Evolutionary conservation across 2,888 invertebrate species (phyloP).

Genomic region (Cephus runcator): DNA sequence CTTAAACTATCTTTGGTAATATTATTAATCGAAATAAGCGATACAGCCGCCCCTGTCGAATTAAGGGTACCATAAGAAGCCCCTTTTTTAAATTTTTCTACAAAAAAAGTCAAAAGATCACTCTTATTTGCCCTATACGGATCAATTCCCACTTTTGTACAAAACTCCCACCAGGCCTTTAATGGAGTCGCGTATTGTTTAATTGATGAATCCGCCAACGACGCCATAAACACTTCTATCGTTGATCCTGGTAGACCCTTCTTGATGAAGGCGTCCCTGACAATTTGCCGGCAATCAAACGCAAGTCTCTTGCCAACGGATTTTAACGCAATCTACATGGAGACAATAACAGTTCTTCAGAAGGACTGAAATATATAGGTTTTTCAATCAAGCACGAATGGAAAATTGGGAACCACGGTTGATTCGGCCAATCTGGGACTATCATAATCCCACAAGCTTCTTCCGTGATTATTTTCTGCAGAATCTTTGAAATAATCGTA

Average conservation of each 20-base stretch:
- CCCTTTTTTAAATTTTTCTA: slow-evolving; percentile 12
- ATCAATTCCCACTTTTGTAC: slow-evolving; percentile 7
- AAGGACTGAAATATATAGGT: background rate
- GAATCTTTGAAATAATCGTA: background rate
- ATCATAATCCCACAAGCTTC: slow-evolving; percentile 5
- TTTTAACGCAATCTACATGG: slow-evolving; percentile 15
- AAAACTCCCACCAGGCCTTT: slow-evolving; percentile 8
- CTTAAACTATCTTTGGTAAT: too few species aligned
- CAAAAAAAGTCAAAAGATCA: slow-evolving; percentile 14
- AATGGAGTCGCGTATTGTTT: slow-evolving; percentile 18
- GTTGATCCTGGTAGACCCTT: slow-evolving; percentile 10
- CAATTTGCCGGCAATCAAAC: slow-evolving; percentile 22
- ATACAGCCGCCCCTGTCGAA: too few species aligned
- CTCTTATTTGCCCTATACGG: slow-evolving; percentile 10
- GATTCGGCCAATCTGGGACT: slow-evolving; percentile 6
- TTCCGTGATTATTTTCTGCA: slow-evolving; percentile 8
- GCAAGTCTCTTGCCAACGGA: slow-evolving; percentile 12
- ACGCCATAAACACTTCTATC: slow-evolving; percentile 19
- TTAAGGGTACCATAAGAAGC: background rate
- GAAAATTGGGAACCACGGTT: slow-evolving; percentile 9
- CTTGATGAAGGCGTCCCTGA: slow-evolving; percentile 10
- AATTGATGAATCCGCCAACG: slow-evolving; percentile 20
- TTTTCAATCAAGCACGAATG: background rate
- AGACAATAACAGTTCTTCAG: slow-evolving; percentile 7
- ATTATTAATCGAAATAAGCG: too few species aligned